phyloP scores from a whole-genome alignment of 2,113 vertebrate species.

The Misgurnus mizolepis region DNA sequence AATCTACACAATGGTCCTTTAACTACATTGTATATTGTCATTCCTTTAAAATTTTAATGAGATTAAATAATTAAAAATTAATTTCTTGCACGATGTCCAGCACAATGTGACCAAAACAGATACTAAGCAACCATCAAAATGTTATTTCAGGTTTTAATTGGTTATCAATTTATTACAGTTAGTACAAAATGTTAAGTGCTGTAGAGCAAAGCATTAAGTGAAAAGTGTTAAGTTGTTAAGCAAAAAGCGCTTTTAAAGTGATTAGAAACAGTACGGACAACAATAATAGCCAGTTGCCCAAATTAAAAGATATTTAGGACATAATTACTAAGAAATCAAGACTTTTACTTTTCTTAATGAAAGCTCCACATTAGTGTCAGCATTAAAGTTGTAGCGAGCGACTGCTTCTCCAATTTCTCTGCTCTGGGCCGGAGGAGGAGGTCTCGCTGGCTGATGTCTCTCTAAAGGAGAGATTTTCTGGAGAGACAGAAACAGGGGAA shows the following conservation, averaged over 20 bases:
- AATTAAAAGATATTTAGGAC: background rate
- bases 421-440: slow-evolving; percentile 81
- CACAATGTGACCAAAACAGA: too few species aligned
- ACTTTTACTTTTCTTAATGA: slow-evolving; percentile 82
- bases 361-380: slow-evolving; percentile 86
- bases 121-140: too few species aligned
- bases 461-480: slow-evolving; percentile 81
- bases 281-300: background rate
- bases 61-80: too few species aligned
- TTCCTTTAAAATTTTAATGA: too few species aligned
- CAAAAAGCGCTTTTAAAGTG: background rate
- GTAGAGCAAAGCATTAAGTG: background rate
- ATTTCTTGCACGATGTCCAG: too few species aligned
- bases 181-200: background rate
- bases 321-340: background rate
- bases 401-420: slow-evolving; percentile 86
- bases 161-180: background rate
- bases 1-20: too few species aligned
- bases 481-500: background rate
- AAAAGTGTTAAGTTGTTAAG: slow-evolving; percentile 1
- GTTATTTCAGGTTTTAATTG: background rate
- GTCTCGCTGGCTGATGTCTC: slow-evolving; percentile 82
- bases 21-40: too few species aligned
- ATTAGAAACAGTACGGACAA: background rate
- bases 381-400: slow-evolving; percentile 86